Evolutionary conservation across 2,888 invertebrate species (phyloP), one percentile per base, ranked within the genome.

Genomic region (Lycaena phlaeas): DNA sequence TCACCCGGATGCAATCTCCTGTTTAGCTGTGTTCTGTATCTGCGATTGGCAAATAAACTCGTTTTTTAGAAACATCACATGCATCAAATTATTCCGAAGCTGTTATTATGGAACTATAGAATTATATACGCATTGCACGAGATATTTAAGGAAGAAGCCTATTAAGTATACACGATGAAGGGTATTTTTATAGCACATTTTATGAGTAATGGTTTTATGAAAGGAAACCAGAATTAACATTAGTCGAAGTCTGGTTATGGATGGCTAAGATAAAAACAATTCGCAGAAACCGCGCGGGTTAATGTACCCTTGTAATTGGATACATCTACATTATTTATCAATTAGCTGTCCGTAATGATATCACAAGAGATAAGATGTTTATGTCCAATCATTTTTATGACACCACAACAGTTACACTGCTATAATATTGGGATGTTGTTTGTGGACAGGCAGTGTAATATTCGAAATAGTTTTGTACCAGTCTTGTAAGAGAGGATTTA

Each of bases 141-240:
- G 34, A 34, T 34, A 17, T 31, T 31, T 31, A 11, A 18, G 30
- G 30, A 31, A 17, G 17, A 31, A 4, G 30, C 5, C 31, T 18
- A 31, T 31, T 31, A 31, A n/a, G 31, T 31, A 7, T 18, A 3
- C 9, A 18, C 34, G 34, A 34, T 14, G 22, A 34, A 9, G 22
- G 22, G 18, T 11, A 22, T 22, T 34, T 34, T 34, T 34, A 34
- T 34, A 22, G 18, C 18, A 9, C 22, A 12, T 22, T 12, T 17
- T 14, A 22, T 34, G 14, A 34, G 12, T 22, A 34, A 34, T 34
- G 14, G 22, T 4, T 31, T 31, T 34, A 34, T 22, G 12, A 18
- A 18, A 34, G 34, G 12, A 22, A 34, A 34, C 22, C 18, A 34
- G 34, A 34, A 34, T 22, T 12, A 34, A 34, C 34, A 12, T 22